Evolutionary conservation across 2,888 invertebrate species (phyloP), one percentile per base, ranked within the genome.

Genomic region (Alsophila aescularia): DNA sequence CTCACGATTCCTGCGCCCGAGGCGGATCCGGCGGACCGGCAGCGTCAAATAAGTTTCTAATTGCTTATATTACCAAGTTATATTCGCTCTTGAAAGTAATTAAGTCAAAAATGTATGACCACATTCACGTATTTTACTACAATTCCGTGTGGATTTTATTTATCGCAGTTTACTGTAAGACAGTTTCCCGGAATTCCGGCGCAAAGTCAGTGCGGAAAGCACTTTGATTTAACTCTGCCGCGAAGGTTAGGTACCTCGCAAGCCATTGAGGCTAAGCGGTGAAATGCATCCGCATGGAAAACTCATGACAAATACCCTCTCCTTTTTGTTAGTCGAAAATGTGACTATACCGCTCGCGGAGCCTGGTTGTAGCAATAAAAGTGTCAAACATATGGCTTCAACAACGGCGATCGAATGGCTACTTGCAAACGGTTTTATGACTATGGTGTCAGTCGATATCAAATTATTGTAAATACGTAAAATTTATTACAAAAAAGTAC

Each of bases 21-120:
- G 90, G 90, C 88, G 83, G 81, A 83, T 77, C 87, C 78, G 81
- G 85, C 90, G 83, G 87, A 86, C 89, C 87, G 85, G 87, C 82
- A 87, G 87, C 89, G 85, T 89, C 89, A 90, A 91, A 90, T 90
- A 91, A 91, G 87, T 90, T 91, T 90, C 88, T 91, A 90, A 90
- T 91, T 91, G 89, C 90, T 90, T 90, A 88, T 89, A 90, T 90
- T 91, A 90, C 87, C 87, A 88, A 89, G 87, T 90, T 90, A 85
- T 89, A 89, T 88, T 90, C 86, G 79, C 84, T 88, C 82, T 88
- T 83, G 73, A 73, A 85, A 86, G 84, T 90, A 89, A 90, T 91
- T 89, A 90, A 90, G 87, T 85, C 83, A 77, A 68, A 75, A 86
- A 88, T 79, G 84, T 85, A 77, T 82, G 82, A 84, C 82, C 84